Base-by-base conservation (phyloP, 35 echinoderm and acorn worm genomes). In the Apostichopus parvimensis region DNA sequence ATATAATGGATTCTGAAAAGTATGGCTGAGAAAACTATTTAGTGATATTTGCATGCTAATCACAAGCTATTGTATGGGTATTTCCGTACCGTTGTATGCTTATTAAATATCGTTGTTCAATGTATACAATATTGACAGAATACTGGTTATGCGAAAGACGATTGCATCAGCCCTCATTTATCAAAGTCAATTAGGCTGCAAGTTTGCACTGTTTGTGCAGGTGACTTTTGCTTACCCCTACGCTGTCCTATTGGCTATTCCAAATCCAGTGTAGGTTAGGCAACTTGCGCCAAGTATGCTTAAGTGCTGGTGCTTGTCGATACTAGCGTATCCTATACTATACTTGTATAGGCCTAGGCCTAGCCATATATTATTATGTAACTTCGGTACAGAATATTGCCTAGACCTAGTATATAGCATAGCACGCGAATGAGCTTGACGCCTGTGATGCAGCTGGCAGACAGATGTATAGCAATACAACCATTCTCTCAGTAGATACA, bases 1-100 rank as follows among this genome's bases (percentile, higher is more conserved):
- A 68, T 68, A 68, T 14, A 68, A 68, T 68, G 64, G 64, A 68
- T 68, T 68, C 64, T 68, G 64, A 68, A 68, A 68, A 68, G 64
- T 68, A 68, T 14, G 18, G 18, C 13, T 68, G 64, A 9, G 5
- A 68, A 68, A 68, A 68, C 11, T 11, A 68, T 11, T 68, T 17
- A 5, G 0, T 68, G 4, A 4, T 68, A 66, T 18, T 11, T 14
- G 64, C 64, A 18, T 68, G 64, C 5, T 11, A 68, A 14, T 14
- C 11, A 68, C 5, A 11, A 4, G 3, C 64, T 11, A 14, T 18
- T 14, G 2, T 68, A 13, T 68, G 64, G 11, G 18, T 11, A 68
- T 68, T 14, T 68, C 9, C 11, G 8, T 11, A 11, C 18, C 18
- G 8, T 68, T 68, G 2, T 68, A 68, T 11, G 9, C 64, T n/a